Evolutionary conservation across 2,113 vertebrate species (phyloP).

Genomic region (Crypturellus undulatus): DNA sequence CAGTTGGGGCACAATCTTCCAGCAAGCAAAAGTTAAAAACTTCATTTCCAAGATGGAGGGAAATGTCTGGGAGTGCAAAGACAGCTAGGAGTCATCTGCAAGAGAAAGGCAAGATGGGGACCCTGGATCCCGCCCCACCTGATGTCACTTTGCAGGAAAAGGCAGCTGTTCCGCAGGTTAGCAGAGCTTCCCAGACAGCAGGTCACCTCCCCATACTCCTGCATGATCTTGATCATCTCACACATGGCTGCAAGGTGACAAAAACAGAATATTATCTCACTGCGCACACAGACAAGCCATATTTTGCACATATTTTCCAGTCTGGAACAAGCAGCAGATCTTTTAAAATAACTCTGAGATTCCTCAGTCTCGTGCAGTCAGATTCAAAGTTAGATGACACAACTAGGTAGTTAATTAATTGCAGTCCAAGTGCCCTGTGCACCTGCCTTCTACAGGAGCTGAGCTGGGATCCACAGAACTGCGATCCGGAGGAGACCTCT

Average conservation of each 20-base stretch:
- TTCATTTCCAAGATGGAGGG: not conserved
- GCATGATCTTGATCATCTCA: constrained; percentile 99
- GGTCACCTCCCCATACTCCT: constrained; percentile 95
- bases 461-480: not conserved
- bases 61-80: not conserved
- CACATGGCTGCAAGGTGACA: constrained; percentile 89
- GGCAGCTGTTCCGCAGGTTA: constrained; percentile 93
- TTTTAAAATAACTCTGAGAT: not conserved
- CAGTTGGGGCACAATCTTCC: not conserved
- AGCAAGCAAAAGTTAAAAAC: not conserved
- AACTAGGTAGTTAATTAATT: not conserved
- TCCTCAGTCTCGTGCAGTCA: not conserved
- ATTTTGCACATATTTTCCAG: not conserved
- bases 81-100: not conserved
- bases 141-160: constrained; percentile 95
- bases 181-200: constrained; percentile 97
- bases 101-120: not conserved
- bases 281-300: not conserved
- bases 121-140: constrained; percentile 79
- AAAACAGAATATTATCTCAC: not conserved
- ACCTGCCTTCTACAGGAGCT: not conserved
- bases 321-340: not conserved
- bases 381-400: not conserved
- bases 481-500: not conserved
- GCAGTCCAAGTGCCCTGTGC: not conserved